A percentile compares a stretch with the other conserved stretches of the same genome.
Evolutionary conservation across 2,888 invertebrate genomes (phyloP).

Genomic region (Drosophila demipolita): DNA sequence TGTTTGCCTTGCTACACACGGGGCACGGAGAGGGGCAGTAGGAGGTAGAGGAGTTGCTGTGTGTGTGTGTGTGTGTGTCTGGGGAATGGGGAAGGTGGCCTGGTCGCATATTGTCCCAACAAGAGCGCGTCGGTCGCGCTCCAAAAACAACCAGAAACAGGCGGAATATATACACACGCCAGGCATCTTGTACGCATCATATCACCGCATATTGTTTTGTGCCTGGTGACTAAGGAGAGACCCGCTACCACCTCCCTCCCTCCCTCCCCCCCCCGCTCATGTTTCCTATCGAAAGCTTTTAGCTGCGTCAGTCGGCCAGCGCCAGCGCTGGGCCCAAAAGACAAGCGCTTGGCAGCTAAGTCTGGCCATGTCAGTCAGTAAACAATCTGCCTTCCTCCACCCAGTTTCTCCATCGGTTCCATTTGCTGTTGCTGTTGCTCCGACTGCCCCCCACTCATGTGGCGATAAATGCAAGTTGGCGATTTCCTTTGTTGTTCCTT

Average conservation of each 20-base stretch:
- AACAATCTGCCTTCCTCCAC: not conserved
- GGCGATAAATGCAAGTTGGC: slow-evolving; percentile 76
- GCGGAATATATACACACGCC: slow-evolving; percentile 15
- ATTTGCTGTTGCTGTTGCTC: not conserved
- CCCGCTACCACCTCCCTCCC: too few relatives aligned
- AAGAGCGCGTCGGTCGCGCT: slow-evolving; percentile 65
- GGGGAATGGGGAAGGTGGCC: slow-evolving; percentile 6
- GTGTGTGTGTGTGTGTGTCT: not conserved
- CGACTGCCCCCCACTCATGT: slow-evolving; percentile 11
- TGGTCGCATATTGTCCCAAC: slow-evolving; percentile 68
- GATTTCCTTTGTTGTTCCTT: slow-evolving; percentile 71
- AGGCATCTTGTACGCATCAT: slow-evolving; percentile 68
- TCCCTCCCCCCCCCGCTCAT: not conserved
- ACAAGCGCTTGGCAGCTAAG: slow-evolving; percentile 68
- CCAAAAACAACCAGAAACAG: slow-evolving; percentile 63
- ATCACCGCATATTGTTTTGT: slow-evolving; percentile 65
- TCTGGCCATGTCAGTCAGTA: slow-evolving; percentile 53
- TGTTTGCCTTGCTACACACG: not conserved
- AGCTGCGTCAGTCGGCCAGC: slow-evolving; percentile 37
- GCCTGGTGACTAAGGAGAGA: slow-evolving; percentile 5
- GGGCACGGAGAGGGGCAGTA: not conserved
- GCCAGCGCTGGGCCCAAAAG: slow-evolving; percentile 59
- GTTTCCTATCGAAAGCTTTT: not conserved
- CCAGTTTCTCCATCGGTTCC: not conserved
- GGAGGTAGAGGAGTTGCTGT: not conserved